These are phyloP conservation scores for Cliona cf. orientalis DNA, from an alignment of 37 sponge, comb jelly and placozoan genomes.

Conservation along the genomic window DNA sequence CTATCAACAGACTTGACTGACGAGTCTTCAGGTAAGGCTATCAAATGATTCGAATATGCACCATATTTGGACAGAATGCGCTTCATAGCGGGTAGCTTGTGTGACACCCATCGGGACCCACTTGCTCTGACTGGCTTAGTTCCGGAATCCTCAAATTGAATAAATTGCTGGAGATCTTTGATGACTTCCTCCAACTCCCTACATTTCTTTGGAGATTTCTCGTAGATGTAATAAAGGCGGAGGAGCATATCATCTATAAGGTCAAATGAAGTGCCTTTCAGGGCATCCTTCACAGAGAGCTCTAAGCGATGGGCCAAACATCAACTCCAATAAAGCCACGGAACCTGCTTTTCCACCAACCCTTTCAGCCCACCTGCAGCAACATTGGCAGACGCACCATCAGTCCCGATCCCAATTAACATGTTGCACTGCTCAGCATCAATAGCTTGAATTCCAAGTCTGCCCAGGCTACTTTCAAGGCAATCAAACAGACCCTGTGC, in stretches of 20 bases:
- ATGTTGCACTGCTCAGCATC: too few relatives aligned
- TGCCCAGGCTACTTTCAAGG: too few relatives aligned
- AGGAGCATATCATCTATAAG: conserved; percentile 72
- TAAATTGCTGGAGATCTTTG: conserved; percentile 44
- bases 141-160: conserved; percentile 53
- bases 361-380: conserved; percentile 59
- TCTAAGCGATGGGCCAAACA: conserved; percentile 74
- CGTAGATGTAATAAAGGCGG: conserved; percentile 59
- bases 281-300: conserved; percentile 63
- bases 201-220: conserved; percentile 73
- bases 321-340: conserved; percentile 84
- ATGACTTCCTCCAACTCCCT: conserved; percentile 59
- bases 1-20: conserved; percentile 42
- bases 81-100: conserved; percentile 70
- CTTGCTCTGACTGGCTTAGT: conserved; percentile 46
- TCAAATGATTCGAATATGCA: conserved; percentile 72
- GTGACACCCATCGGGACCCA: conserved; percentile 53
- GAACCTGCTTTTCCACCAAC: conserved; percentile 57
- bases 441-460: too few relatives aligned
- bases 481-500: conserved; percentile 48
- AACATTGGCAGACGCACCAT: too few relatives aligned
- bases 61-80: conserved; percentile 73
- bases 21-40: conserved; percentile 55
- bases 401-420: too few relatives aligned
- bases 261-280: conserved; percentile 70